phyloP scores from a whole-genome alignment of 2,797 vertebrate genomes.

The Poeciliopsis presidionis region DNA sequence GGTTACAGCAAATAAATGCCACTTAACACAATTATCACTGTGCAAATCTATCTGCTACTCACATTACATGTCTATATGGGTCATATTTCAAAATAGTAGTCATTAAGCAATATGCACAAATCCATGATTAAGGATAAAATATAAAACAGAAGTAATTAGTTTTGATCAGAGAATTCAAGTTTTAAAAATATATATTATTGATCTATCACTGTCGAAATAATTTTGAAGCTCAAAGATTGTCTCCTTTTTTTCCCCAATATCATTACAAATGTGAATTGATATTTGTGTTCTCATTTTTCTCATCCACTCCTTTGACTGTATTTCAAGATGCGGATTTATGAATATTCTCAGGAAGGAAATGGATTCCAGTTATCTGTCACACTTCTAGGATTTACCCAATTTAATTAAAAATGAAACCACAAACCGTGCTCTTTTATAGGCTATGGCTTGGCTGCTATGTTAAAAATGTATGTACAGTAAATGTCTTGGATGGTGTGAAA shows the following conservation, averaged over 20 bases:
- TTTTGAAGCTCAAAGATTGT: background rate
- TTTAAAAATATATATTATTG: background rate
- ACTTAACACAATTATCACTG: conserved; percentile 41
- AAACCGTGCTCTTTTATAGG: conserved; percentile 12
- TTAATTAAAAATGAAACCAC: background rate
- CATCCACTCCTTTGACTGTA: background rate
- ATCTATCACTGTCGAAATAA: background rate
- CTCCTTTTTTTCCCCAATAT: background rate
- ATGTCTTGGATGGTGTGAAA: background rate
- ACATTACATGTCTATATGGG: conserved; percentile 6
- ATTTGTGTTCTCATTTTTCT: background rate
- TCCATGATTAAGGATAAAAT: background rate
- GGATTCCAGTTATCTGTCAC: conserved; percentile 8
- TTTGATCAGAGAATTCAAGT: background rate
- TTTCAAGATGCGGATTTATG: background rate
- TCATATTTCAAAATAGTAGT: background rate
- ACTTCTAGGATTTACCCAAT: conserved; percentile 1
- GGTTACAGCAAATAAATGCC: conserved; percentile 39
- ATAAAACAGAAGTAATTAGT: background rate
- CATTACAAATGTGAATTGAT: background rate
- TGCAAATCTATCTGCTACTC: conserved; percentile 35
- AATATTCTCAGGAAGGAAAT: conserved; percentile 10
- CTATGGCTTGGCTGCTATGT: background rate
- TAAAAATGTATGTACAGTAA: conserved; percentile 18
- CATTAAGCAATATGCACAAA: background rate